Conservation (phyloP, 2,888 invertebrate genomes). For the Thysanoteuthis rhombus region DNA sequence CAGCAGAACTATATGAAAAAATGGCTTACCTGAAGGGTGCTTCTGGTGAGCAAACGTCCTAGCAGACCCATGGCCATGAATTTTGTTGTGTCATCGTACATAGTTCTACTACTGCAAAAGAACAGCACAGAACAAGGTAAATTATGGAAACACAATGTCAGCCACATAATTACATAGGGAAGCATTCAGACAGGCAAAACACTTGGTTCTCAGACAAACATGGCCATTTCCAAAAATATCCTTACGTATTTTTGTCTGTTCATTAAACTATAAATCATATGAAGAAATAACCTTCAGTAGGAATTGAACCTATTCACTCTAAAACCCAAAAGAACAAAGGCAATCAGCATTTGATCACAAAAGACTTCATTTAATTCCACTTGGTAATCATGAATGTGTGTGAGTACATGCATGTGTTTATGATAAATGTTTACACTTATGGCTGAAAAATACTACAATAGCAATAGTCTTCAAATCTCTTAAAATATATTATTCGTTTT, state of each 20-base stretch:
- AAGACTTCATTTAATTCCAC: too few relatives aligned
- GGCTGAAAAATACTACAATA: too few relatives aligned
- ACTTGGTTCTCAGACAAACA: neutral
- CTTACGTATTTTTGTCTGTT: too few relatives aligned
- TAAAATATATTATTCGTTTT: too few relatives aligned
- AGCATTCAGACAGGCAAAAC: neutral
- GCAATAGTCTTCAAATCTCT: too few relatives aligned
- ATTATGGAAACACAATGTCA: neutral
- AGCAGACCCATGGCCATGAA: constrained; percentile 65
- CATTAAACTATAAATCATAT: neutral
- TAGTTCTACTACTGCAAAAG: constrained; percentile 56
- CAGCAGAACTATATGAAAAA: neutral
- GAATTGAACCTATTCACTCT: neutral
- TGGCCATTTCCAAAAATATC: too few relatives aligned
- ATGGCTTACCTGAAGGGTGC: constrained; percentile 50
- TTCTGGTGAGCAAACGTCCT: constrained; percentile 60
- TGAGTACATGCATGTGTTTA: too few relatives aligned
- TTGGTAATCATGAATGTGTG: too few relatives aligned
- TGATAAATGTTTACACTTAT: too few relatives aligned
- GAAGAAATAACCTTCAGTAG: neutral
- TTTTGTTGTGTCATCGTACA: constrained; percentile 63
- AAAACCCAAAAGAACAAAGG: too few relatives aligned
- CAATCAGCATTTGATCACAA: too few relatives aligned
- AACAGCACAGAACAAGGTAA: neutral
- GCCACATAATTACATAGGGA: neutral